These are phyloP conservation scores for Gorsachius goisagi DNA, from an alignment of 2,113 vertebrate genomes.

Conservation along the genomic window DNA sequence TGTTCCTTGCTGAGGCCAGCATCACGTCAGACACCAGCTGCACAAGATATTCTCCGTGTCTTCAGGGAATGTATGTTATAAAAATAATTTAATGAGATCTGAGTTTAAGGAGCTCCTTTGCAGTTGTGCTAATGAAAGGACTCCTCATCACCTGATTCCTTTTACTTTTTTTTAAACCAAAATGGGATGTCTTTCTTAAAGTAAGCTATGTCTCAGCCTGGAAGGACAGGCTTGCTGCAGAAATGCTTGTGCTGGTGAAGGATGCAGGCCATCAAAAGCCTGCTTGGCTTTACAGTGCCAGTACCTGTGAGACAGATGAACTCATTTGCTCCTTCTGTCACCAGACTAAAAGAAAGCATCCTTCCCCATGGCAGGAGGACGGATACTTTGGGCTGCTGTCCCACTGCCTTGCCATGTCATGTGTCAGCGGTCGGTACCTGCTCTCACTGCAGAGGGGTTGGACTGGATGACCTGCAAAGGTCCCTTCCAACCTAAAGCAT, in stretches of 20 bases:
- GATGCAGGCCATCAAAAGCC: too few relatives aligned
- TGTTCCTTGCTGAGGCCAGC: neutral
- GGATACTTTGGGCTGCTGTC: neutral
- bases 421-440: accelerated
- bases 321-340: neutral
- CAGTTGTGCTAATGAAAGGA: neutral
- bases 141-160: neutral
- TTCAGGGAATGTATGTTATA: neutral
- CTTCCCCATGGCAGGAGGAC: accelerated
- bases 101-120: neutral
- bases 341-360: neutral
- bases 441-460: too few relatives aligned
- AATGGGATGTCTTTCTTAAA: neutral
- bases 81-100: neutral
- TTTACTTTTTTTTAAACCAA: neutral
- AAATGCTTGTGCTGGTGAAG: neutral
- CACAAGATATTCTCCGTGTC: neutral
- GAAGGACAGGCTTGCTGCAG: neutral
- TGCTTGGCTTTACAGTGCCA: accelerated
- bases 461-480: too few relatives aligned
- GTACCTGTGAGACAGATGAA: neutral
- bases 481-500: too few relatives aligned
- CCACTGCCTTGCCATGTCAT: accelerated
- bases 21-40: neutral
- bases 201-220: neutral